Evolutionary conservation across 2,797 vertebrate genomes (phyloP).

Genomic region (Eulemur albifrons): DNA sequence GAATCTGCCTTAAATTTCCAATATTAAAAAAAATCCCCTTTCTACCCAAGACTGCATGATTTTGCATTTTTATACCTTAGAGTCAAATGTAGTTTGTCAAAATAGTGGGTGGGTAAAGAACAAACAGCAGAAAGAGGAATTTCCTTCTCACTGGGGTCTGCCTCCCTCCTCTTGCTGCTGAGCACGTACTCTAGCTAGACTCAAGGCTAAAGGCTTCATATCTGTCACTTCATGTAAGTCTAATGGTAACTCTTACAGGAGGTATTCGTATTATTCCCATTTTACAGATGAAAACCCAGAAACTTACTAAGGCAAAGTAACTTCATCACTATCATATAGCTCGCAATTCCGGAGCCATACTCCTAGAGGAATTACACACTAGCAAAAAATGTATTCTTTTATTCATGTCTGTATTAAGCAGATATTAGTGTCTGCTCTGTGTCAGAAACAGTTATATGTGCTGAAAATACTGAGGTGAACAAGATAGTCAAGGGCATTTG

Average conservation of each 20-base stretch:
- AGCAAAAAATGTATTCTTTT: not conserved
- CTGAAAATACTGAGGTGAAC: not conserved
- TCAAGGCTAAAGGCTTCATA: rapidly evolving
- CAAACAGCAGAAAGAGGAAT: too few relatives aligned
- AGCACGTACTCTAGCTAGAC: not conserved
- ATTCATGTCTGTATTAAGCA: not conserved
- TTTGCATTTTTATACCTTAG: not conserved
- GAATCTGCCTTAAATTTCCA: not conserved
- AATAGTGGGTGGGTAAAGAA: not conserved
- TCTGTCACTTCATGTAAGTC: not conserved
- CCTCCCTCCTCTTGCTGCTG: too few relatives aligned
- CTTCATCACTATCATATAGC: not conserved
- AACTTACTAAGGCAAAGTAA: not conserved
- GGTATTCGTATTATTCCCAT: not conserved
- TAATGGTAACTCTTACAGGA: not conserved
- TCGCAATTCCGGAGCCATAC: not conserved
- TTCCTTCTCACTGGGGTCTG: too few relatives aligned
- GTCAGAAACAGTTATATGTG: not conserved
- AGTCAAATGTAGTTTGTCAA: not conserved
- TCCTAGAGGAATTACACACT: not conserved
- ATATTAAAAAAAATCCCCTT: not conserved
- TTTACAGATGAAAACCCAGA: not conserved
- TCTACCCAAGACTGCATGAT: not conserved
- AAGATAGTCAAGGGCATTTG: not conserved
- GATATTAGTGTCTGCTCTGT: not conserved